Evolutionary conservation across 2,888 invertebrate species (phyloP), one percentile per base, ranked within the genome.

Genomic region (Drosophila mettleri): DNA sequence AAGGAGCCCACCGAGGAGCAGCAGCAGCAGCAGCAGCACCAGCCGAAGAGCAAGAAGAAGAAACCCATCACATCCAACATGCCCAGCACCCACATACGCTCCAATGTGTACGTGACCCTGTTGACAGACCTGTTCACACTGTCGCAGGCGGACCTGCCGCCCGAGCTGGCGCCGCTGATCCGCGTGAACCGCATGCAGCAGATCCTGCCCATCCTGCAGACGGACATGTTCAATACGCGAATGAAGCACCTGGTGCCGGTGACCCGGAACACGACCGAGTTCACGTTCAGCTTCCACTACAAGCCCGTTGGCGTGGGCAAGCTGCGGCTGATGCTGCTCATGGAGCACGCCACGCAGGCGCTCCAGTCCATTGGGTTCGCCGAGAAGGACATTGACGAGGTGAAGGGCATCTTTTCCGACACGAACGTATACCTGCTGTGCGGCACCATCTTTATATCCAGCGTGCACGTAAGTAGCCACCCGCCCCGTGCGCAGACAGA

Each of bases 331-430:
- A 94, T 96, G 76, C 92, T 96, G 41, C 97, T 97, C 89, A 95
- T 97, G 73, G 95, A 96, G 76, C 93, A 95, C 20, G 95, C 97
- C 0, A 94, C 97, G 78, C 93, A 94, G 18, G 95, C 95, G 53
- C 94, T 98, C 80, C 93, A 94, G 51, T 90, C 93, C n/a, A 80
- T 91, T 20, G 92, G 91, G 2, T 99, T 99, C 89, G 95, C 96
- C 36, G 95, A 96, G 66, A 98, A 98, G 91, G 99, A 99, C 93
- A 93, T 98, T 34, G 99, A 99, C 92, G 99, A 99, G 93, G 96
- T 98, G 0, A 99, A 99, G 92, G 97, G 97, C 53, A 96, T 99
- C 81, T 98, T 99, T 92, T 96, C 97, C 0, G 99, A 99, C 89
- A 99, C 98, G 0, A 99, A 98, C 92, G 93, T 99, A 41, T 98